Evolutionary conservation across 2,797 vertebrate species (phyloP).

Genomic region (Onychomys leucogaster): DNA sequence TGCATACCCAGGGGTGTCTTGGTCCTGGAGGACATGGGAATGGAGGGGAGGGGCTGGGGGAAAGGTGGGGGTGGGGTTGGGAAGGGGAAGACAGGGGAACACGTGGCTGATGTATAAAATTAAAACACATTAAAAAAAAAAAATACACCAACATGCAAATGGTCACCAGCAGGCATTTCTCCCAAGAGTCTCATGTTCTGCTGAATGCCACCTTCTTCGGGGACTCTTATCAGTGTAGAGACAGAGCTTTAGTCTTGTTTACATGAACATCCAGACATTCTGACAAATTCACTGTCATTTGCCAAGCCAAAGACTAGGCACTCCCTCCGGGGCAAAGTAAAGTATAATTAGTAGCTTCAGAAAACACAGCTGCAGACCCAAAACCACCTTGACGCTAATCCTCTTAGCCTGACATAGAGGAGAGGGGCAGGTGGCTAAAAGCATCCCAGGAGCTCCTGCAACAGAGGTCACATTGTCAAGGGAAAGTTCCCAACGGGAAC

Average conservation of each 20-base stretch:
- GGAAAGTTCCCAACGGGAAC: neutral
- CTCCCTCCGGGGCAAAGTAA: neutral
- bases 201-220: neutral
- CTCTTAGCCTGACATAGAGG: neutral
- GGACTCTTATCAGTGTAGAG: slow-evolving; percentile 27
- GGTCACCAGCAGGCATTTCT: neutral
- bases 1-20: no score
- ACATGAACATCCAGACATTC: slow-evolving; percentile 34
- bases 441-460: neutral
- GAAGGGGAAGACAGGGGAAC: no score
- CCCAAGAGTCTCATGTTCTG: neutral
- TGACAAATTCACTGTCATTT: slow-evolving; percentile 37
- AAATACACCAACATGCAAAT: slow-evolving; percentile 33
- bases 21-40: no score
- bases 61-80: no score
- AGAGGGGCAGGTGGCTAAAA: neutral
- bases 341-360: slow-evolving; percentile 34
- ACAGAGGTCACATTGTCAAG: neutral
- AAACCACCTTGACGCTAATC: neutral
- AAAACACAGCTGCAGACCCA: slow-evolving; percentile 35
- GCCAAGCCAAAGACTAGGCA: slow-evolving; percentile 46
- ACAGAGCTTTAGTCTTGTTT: slow-evolving; percentile 41
- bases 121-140: no score
- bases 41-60: no score
- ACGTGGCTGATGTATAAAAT: no score